Percentiles rank a stretch among this genome's conserved stretches.
Conservation (phyloP, 2,797 vertebrate species). For the Apogon hyalosoma region DNA sequence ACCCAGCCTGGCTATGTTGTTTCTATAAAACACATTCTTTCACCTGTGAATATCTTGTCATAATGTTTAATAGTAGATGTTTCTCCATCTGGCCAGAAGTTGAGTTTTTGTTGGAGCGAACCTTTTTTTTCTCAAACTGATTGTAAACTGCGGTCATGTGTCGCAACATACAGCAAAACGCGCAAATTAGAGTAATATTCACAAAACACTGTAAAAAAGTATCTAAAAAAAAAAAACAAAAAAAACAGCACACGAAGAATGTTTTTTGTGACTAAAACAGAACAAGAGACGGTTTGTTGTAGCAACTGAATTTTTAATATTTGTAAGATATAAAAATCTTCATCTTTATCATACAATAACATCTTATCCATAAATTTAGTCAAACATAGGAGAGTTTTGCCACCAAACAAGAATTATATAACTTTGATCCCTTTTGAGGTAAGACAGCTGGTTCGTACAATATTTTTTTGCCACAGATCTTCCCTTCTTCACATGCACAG, state of each 20-base stretch:
- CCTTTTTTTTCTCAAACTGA: too few relatives aligned
- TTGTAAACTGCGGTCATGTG: too few relatives aligned
- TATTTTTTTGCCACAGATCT: conserved; percentile 54
- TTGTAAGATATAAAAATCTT: conserved; percentile 84
- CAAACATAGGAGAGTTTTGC: conserved; percentile 62
- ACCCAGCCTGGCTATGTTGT: too few relatives aligned
- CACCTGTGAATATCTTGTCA: too few relatives aligned
- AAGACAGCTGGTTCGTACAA: conserved; percentile 71
- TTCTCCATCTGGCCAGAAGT: too few relatives aligned
- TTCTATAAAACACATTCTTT: too few relatives aligned
- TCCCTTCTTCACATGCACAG: conserved; percentile 42
- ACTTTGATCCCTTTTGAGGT: conserved; percentile 76
- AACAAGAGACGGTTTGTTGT: conserved; percentile 50
- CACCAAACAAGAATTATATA: conserved; percentile 73
- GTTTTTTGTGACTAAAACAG: neutral
- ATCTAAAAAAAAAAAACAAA: neutral
- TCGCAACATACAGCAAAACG: too few relatives aligned
- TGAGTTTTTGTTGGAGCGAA: too few relatives aligned
- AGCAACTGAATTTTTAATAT: conserved; percentile 79
- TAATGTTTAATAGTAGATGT: too few relatives aligned
- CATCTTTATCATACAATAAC: conserved; percentile 80
- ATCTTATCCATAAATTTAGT: conserved; percentile 71
- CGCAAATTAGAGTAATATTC: too few relatives aligned
- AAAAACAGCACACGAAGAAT: neutral
- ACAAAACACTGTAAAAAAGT: too few relatives aligned